Conservation (phyloP, 1,140 invertebrate genomes). For the Drosophila paulistorum region DNA sequence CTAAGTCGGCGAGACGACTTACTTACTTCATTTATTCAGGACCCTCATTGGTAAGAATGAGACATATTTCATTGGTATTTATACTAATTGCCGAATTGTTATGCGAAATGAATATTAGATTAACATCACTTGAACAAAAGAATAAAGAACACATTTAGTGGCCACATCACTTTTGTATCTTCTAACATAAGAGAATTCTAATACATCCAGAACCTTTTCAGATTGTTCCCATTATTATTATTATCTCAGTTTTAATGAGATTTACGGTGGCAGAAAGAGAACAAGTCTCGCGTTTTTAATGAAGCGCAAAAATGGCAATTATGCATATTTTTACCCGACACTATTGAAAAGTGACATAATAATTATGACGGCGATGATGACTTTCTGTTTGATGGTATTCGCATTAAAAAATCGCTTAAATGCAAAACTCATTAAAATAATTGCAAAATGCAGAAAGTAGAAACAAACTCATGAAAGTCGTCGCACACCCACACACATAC, state of each 20-base stretch:
- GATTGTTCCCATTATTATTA: neutral
- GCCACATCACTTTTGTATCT: neutral
- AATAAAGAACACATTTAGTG: neutral
- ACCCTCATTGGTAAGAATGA: too few relatives aligned
- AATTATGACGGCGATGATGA: constrained; percentile 47
- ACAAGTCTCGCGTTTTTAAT: constrained; percentile 52
- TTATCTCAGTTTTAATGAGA: constrained; percentile 56
- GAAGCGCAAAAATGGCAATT: constrained; percentile 72
- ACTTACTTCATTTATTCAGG: too few relatives aligned
- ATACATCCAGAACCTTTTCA: neutral
- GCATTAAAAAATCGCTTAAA: constrained; percentile 69
- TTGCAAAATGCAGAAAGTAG: constrained; percentile 79
- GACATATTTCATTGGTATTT: too few relatives aligned
- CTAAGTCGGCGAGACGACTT: too few relatives aligned
- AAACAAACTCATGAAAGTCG: constrained; percentile 59
- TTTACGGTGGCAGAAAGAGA: constrained; percentile 5
- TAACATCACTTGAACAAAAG: too few relatives aligned
- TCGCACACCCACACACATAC: constrained; percentile 45
- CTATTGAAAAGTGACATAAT: constrained; percentile 38
- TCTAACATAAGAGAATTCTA: neutral
- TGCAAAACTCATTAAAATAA: constrained; percentile 82
- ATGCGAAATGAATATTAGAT: too few relatives aligned
- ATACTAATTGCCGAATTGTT: too few relatives aligned
- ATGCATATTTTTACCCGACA: constrained; percentile 37
- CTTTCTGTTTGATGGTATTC: constrained; percentile 29